These are phyloP conservation scores for Eidolon dupreanum DNA, from an alignment of 2,797 vertebrate genomes.

Conservation along the genomic window DNA sequence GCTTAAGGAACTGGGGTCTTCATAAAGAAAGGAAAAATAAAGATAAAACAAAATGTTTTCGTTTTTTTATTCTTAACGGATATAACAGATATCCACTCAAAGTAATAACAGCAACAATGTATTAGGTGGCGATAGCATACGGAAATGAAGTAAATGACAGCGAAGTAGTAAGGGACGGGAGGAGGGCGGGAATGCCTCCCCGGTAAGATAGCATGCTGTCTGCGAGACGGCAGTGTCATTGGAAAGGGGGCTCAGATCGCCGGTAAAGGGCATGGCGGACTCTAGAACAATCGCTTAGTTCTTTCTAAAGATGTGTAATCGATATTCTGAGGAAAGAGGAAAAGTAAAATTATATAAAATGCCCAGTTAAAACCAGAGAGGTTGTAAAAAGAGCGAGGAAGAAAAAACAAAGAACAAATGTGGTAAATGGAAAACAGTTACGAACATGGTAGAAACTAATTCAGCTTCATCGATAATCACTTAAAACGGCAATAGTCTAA, in stretches of 20 bases:
- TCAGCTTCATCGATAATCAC: rapidly evolving
- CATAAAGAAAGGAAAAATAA: neutral
- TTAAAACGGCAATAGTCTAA: neutral
- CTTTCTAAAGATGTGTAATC: neutral
- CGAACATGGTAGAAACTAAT: neutral
- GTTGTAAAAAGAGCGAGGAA: neutral
- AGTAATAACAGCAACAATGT: neutral
- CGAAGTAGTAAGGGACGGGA: too few relatives aligned
- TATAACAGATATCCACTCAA: neutral
- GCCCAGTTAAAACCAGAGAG: neutral
- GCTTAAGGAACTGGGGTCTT: neutral
- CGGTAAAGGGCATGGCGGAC: neutral
- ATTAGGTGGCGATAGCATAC: neutral
- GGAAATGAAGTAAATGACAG: neutral
- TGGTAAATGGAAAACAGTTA: neutral
- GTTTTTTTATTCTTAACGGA: neutral
- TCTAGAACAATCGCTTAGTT: neutral
- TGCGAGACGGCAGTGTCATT: neutral
- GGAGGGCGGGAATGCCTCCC: neutral
- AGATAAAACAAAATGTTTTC: neutral
- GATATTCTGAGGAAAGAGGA: neutral
- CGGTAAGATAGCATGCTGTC: too few relatives aligned
- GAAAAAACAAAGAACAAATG: neutral
- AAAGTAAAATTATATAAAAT: neutral
- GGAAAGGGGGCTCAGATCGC: neutral